Percentiles rank a stretch among this genome's conserved stretches.
phyloP scores from a whole-genome alignment of 2,113 vertebrate genomes.

The Chauna torquata region DNA sequence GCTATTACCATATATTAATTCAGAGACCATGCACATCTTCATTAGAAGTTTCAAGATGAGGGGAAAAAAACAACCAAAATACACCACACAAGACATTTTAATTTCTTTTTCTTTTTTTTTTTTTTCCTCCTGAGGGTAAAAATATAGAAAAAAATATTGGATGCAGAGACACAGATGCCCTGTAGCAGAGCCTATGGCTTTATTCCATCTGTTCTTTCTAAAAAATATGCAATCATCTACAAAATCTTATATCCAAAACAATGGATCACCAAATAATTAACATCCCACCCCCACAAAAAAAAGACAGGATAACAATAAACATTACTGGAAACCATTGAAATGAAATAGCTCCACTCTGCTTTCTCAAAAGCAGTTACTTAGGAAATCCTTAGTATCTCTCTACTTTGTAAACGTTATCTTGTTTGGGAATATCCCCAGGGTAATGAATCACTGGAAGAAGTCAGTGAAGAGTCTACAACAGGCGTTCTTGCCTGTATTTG shows the following conservation, averaged over 20 bases:
- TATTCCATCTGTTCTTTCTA: background rate
- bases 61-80: background rate
- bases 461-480: background rate
- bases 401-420: background rate
- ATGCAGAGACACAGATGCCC: background rate
- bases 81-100: background rate
- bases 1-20: background rate
- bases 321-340: background rate
- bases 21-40: background rate
- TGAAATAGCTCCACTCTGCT: background rate
- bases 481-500: background rate
- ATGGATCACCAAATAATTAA: background rate
- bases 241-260: background rate
- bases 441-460: background rate
- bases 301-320: background rate
- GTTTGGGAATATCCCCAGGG: background rate
- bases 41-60: background rate
- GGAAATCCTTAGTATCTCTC: background rate
- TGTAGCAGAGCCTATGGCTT: background rate
- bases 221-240: background rate
- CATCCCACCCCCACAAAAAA: no score
- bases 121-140: background rate
- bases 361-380: background rate
- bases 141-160: background rate
- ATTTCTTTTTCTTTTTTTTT: background rate